Evolutionary conservation across 2,113 vertebrate genomes (phyloP).

Genomic region (Archilochus colubris): DNA sequence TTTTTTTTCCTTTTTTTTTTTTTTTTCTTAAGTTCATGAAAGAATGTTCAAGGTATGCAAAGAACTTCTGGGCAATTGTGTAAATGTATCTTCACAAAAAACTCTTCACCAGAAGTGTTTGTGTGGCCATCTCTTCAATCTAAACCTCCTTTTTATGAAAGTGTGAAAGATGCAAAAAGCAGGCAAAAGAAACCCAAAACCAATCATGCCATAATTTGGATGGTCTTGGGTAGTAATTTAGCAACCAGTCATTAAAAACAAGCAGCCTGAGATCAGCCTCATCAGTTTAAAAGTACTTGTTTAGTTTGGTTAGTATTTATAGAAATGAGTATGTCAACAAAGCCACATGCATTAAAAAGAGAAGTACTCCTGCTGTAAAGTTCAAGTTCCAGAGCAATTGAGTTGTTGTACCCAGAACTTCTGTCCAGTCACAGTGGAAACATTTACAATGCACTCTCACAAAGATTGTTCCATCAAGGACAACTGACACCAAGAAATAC

Average conservation of each 20-base stretch:
- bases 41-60: constrained; percentile 14
- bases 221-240: neutral
- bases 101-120: neutral
- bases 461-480: neutral
- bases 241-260: neutral
- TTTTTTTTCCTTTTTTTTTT: too few relatives aligned
- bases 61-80: neutral
- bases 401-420: neutral
- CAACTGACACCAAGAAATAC: fast-evolving
- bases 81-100: neutral
- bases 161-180: neutral
- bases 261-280: neutral
- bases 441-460: neutral
- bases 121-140: constrained; percentile 19
- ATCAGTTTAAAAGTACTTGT: neutral
- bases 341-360: neutral
- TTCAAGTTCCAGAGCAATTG: neutral
- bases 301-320: neutral
- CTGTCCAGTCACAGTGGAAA: neutral
- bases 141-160: neutral
- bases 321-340: neutral
- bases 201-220: neutral
- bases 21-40: neutral
- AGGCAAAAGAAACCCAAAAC: neutral
- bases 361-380: neutral